phyloP scores from a whole-genome alignment of 2,797 vertebrate genomes.

The Artibeus jamaicensis region DNA sequence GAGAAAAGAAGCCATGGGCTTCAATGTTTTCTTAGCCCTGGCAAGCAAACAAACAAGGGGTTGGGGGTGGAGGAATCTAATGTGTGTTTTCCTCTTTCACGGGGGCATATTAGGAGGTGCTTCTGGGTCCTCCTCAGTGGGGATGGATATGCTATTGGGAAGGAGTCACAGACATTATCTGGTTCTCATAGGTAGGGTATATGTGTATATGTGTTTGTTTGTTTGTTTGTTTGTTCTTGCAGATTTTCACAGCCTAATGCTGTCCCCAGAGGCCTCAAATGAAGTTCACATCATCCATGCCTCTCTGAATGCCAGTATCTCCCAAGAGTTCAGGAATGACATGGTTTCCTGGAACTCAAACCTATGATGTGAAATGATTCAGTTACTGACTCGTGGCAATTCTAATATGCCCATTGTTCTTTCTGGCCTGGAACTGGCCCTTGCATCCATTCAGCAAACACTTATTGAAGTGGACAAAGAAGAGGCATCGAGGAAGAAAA shows the following conservation, averaged over 20 bases:
- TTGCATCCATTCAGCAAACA: not conserved
- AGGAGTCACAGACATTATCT: not conserved
- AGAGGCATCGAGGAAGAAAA: not conserved
- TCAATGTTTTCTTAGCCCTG: constrained; percentile 32
- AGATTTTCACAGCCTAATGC: not conserved
- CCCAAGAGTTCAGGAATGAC: constrained; percentile 9
- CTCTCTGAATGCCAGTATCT: not conserved
- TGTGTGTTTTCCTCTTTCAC: not conserved
- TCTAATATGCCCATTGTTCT: not conserved
- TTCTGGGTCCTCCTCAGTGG: not conserved
- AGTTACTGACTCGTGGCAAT: not conserved
- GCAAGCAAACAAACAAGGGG: not conserved
- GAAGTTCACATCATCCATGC: not conserved
- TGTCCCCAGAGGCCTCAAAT: not conserved
- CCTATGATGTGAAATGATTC: not conserved
- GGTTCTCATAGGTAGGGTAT: not conserved
- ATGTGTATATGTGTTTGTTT: not conserved
- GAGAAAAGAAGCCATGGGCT: not conserved
- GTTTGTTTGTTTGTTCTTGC: not conserved
- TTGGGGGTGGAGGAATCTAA: not conserved
- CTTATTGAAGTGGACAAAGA: not conserved
- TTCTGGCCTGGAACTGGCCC: constrained; percentile 2
- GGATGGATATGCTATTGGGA: not conserved
- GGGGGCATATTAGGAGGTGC: not conserved
- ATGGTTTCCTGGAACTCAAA: constrained; percentile 35